Conservation (phyloP, 2,888 invertebrate species). For the Hypolimnas misippus region DNA sequence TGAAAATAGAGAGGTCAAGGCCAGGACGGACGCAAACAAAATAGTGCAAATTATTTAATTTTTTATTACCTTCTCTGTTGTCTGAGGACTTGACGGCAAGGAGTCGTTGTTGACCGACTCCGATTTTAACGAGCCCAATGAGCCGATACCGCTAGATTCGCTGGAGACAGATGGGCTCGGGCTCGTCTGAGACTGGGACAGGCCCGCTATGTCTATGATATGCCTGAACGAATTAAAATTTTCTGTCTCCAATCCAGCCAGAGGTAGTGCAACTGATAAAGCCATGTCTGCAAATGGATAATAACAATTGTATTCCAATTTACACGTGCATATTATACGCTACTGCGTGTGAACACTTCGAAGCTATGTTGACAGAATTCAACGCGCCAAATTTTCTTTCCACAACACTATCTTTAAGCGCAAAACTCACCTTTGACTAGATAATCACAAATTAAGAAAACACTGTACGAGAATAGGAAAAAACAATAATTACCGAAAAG, state of each 20-base stretch:
- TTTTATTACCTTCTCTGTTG: constrained; percentile 78
- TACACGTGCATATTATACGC: constrained; percentile 74
- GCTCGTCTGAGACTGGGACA: constrained; percentile 77
- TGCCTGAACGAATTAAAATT: constrained; percentile 79
- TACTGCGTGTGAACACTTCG: constrained; percentile 66
- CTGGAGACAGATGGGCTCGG: constrained; percentile 84
- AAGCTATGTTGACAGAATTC: constrained; percentile 77
- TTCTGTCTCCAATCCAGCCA: constrained; percentile 82
- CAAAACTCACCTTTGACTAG: constrained; percentile 55
- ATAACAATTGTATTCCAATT: constrained; percentile 64
- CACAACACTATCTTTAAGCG: constrained; percentile 52
- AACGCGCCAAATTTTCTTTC: constrained; percentile 76
- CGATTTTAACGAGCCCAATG: constrained; percentile 81
- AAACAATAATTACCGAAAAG: constrained; percentile 81
- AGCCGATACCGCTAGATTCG: constrained; percentile 86
- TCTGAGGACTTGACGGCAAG: constrained; percentile 81
- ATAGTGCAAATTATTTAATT: constrained; percentile 54
- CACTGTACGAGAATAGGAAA: constrained; percentile 55
- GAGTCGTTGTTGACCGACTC: constrained; percentile 79
- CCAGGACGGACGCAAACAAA: constrained; percentile 81
- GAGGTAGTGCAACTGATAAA: constrained; percentile 85
- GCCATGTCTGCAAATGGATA: constrained; percentile 83
- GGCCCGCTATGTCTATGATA: constrained; percentile 81
- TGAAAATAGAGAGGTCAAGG: constrained; percentile 84
- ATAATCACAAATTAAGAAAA: constrained; percentile 49